Base-by-base conservation (phyloP, 2,797 vertebrate genomes). In the Sebastes aleutianus region DNA sequence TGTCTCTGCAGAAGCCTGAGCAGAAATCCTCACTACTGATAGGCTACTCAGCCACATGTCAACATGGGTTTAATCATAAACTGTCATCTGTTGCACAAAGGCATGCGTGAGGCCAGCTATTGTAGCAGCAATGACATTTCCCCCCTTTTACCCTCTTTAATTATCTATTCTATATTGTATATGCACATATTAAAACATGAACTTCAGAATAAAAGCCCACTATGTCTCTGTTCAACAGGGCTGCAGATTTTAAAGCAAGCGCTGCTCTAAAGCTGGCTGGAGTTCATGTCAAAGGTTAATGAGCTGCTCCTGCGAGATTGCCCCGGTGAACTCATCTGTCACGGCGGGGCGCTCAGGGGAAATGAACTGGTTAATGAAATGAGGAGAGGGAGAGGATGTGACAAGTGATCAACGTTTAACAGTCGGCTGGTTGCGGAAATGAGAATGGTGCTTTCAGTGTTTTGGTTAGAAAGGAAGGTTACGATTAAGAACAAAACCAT, bases 1-100 rank as follows among this genome's bases (percentile, higher is more conserved):
- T 93, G 96, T 67, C 95, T 88, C 27, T 16, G 69, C 70, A 84
- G 70, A 79, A 84, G 96, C 96, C 96, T 95, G 95, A 94, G 68
- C 74, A 93, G 71, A 96, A 95, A 91, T 88, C 76, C 79, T 59
- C 50, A 3, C 74, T 50, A 79, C 70, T 87, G 86, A 88, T 70
- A 72, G 80, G 80, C 39, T 26, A 4, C 20, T 18, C 70, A 29
- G 56, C 66, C 68, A 32, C 62, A 75, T 78, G 70, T 85, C 89
- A 85, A 68, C 84, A 59, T 8, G 18, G 58, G 82, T 74, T 89
- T 92, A 91, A 88, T 90, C 66, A 90, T 88, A 74, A 91, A 87
- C 80, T 31, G 27, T 57, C 62, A 66, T 74, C 54, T 87, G 74
- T 75, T 85, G 80, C 79, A 31, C 58, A 74, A 85, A 85, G 72